phyloP scores from a whole-genome alignment of 2,113 vertebrate genomes.

The Anas platyrhynchos region DNA sequence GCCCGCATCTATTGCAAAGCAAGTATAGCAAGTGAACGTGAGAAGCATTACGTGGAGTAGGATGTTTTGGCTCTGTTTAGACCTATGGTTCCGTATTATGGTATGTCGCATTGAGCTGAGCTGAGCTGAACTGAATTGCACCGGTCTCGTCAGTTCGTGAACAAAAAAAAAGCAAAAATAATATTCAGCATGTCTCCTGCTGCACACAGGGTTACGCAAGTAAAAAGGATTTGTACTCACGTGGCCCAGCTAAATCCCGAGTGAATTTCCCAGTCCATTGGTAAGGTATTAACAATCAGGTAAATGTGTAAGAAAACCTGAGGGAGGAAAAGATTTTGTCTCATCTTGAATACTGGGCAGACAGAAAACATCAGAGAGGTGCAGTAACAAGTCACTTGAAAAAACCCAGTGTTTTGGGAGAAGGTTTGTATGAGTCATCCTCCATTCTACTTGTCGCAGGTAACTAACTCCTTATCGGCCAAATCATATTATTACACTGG shows the following conservation, averaged over 20 bases:
- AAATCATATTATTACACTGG: slow-evolving; percentile 35
- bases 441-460: slow-evolving; percentile 44
- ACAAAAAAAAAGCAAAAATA: neutral
- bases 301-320: neutral
- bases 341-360: slow-evolving; percentile 10
- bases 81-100: neutral
- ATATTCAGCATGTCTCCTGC: neutral
- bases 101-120: neutral
- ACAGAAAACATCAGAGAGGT: neutral
- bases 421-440: slow-evolving; percentile 1
- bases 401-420: neutral
- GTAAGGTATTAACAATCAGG: neutral
- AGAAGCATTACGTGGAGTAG: neutral
- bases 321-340: neutral
- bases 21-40: slow-evolving; percentile 31
- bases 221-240: neutral
- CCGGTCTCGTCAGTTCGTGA: slow-evolving; percentile 12
- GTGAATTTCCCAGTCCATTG: neutral
- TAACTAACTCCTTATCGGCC: slow-evolving; percentile 48
- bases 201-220: neutral
- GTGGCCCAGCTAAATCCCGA: neutral
- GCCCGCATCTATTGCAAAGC: slow-evolving; percentile 9
- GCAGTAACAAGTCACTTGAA: neutral
- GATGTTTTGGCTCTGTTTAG: slow-evolving; percentile 1
- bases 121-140: neutral